Conservation (phyloP, 2,113 vertebrate species). For the Alligator mississippiensis region DNA sequence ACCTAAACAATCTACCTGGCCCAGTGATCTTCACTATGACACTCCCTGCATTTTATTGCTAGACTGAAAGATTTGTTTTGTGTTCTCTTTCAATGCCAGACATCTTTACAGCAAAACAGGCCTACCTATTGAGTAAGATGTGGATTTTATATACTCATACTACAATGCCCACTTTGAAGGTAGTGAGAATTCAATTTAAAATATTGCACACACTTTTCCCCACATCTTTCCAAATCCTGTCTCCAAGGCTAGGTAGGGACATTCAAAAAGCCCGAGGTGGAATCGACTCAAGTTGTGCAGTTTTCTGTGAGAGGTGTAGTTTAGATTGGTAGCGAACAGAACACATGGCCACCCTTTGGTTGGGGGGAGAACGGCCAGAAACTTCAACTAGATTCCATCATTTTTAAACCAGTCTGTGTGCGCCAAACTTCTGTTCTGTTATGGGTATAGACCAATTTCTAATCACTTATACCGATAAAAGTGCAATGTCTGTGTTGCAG, state of each 20-base stretch:
- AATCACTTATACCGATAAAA: no score
- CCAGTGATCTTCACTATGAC: background rate
- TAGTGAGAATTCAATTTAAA: conserved; percentile 22
- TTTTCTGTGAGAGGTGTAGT: no score
- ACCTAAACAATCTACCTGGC: background rate
- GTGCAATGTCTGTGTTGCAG: no score
- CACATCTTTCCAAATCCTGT: background rate
- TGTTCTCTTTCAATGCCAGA: conserved; percentile 39
- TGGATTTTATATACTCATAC: conserved; percentile 21
- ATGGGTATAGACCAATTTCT: no score
- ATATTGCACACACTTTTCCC: background rate
- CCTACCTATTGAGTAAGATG: conserved; percentile 23
- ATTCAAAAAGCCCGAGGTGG: no score
- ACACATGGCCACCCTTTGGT: no score
- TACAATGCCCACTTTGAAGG: conserved; percentile 20
- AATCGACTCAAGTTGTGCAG: no score
- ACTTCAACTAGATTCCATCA: no score
- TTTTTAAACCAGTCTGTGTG: no score
- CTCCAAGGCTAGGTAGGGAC: background rate
- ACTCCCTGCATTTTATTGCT: conserved; percentile 35
- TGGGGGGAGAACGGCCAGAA: no score
- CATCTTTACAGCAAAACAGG: conserved; percentile 62
- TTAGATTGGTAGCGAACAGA: no score
- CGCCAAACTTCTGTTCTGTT: no score
- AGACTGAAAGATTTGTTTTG: conserved; percentile 24